phyloP scores from a whole-genome alignment of 2,113 vertebrate species.

The Stigmatopora nigra region DNA sequence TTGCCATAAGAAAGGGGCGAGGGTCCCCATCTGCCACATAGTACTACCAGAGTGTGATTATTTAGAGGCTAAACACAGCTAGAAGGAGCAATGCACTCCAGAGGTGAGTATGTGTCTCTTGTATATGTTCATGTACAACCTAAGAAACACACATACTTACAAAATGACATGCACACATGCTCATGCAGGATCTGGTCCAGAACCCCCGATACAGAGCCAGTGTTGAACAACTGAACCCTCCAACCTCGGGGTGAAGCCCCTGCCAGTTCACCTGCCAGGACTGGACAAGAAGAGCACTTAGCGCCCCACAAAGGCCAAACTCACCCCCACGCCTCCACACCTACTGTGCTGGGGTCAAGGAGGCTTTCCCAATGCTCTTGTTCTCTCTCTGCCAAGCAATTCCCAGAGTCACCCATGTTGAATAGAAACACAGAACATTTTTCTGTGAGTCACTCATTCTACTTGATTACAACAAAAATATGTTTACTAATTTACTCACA shows the following conservation, averaged over 20 bases:
- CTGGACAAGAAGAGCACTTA: constrained; percentile 63
- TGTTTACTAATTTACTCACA: neutral
- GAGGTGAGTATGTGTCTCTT: constrained; percentile 53
- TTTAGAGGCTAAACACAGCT: constrained; percentile 53
- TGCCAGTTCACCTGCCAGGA: constrained; percentile 71
- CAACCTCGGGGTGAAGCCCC: constrained; percentile 67
- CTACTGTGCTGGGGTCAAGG: constrained; percentile 57
- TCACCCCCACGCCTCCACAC: constrained; percentile 38
- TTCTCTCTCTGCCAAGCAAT: constrained; percentile 39
- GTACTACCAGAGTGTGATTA: constrained; percentile 54
- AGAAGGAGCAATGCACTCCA: constrained; percentile 39
- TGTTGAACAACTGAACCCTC: constrained; percentile 51
- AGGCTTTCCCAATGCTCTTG: constrained; percentile 50
- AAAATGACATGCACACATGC: constrained; percentile 24
- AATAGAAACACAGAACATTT: constrained; percentile 29
- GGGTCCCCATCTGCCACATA: constrained; percentile 66
- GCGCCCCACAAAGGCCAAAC: constrained; percentile 51
- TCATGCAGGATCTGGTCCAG: constrained; percentile 39
- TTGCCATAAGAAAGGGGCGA: constrained; percentile 37
- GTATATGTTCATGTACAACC: constrained; percentile 51
- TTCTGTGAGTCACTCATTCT: constrained; percentile 27
- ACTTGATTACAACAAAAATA: constrained; percentile 3
- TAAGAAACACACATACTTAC: constrained; percentile 33
- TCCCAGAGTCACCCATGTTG: constrained; percentile 39
- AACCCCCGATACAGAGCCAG: constrained; percentile 39